These are phyloP conservation scores for Tor tambroides DNA, from an alignment of 2,113 vertebrate species.

Conservation along the genomic window DNA sequence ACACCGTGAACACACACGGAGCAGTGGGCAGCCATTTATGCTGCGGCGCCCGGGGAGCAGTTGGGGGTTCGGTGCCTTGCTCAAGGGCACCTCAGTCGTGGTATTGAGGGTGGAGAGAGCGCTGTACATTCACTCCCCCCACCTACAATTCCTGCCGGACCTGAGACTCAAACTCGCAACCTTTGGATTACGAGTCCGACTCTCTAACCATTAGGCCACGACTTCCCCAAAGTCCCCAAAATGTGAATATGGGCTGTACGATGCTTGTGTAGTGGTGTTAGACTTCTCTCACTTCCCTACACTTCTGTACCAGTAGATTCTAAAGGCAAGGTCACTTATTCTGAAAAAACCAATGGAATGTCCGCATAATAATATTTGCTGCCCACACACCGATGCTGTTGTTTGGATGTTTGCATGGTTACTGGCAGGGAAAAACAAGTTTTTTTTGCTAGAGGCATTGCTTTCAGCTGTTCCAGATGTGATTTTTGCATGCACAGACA, in stretches of 20 bases:
- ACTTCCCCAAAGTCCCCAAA: too few relatives aligned
- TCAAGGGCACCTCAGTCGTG: too few relatives aligned
- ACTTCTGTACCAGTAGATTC: neutral
- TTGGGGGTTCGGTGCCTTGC: too few relatives aligned
- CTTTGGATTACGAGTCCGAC: too few relatives aligned
- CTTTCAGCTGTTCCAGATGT: constrained; percentile 39
- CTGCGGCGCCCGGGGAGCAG: too few relatives aligned
- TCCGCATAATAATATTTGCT: constrained; percentile 21
- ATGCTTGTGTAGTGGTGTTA: neutral
- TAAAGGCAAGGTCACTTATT: constrained; percentile 14
- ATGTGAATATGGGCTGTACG: neutral
- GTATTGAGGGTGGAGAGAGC: too few relatives aligned
- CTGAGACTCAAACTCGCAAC: too few relatives aligned
- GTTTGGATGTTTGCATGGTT: constrained; percentile 30
- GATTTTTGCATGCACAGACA: constrained; percentile 2
- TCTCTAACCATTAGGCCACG: too few relatives aligned
- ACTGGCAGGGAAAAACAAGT: constrained; percentile 7
- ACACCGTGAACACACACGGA: too few relatives aligned
- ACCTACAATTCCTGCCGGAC: too few relatives aligned
- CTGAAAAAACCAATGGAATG: constrained; percentile 12
- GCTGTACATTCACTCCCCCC: too few relatives aligned
- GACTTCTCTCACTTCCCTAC: constrained; percentile 3
- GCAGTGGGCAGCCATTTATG: too few relatives aligned
- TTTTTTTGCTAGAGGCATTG: constrained; percentile 18
- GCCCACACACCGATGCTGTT: constrained; percentile 21